phyloP scores from a whole-genome alignment of 2,797 vertebrate genomes.

The Vireo griseus region DNA sequence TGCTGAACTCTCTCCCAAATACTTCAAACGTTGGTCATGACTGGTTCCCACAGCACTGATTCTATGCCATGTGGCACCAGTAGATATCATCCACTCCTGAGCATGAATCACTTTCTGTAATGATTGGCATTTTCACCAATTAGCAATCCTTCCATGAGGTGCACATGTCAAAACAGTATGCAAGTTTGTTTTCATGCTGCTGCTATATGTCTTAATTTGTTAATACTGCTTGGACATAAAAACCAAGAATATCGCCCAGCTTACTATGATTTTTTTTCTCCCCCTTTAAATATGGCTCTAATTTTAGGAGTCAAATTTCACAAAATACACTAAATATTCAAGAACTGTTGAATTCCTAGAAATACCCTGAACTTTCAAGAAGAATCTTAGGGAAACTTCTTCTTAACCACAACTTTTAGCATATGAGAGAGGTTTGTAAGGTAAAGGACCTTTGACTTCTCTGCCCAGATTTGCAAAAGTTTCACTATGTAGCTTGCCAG shows the following conservation, averaged over 20 bases:
- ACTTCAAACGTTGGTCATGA: not conserved
- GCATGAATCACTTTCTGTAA: not conserved
- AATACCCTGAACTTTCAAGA: not conserved
- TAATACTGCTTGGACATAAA: not conserved
- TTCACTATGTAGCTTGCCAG: not conserved
- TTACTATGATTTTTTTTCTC: not conserved
- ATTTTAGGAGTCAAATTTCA: not conserved
- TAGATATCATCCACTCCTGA: not conserved
- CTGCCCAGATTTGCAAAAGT: not conserved
- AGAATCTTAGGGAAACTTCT: not conserved
- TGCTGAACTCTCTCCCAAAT: not conserved
- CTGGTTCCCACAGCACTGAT: not conserved
- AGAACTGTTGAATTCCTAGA: not conserved
- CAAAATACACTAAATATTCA: not conserved
- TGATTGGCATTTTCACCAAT: slow-evolving; percentile 28
- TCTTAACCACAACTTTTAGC: not conserved
- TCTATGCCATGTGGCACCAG: not conserved
- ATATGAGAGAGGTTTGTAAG: not conserved
- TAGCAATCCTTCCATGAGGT: slow-evolving; percentile 14
- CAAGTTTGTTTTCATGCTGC: not conserved
- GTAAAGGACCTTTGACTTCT: not conserved
- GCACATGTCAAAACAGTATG: slow-evolving; percentile 20
- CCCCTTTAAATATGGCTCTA: not conserved
- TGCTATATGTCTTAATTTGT: not conserved
- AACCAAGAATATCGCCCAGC: not conserved